These are phyloP conservation scores for Halocaridina rubra DNA, from an alignment of 2,888 invertebrate species.

Conservation along the genomic window DNA sequence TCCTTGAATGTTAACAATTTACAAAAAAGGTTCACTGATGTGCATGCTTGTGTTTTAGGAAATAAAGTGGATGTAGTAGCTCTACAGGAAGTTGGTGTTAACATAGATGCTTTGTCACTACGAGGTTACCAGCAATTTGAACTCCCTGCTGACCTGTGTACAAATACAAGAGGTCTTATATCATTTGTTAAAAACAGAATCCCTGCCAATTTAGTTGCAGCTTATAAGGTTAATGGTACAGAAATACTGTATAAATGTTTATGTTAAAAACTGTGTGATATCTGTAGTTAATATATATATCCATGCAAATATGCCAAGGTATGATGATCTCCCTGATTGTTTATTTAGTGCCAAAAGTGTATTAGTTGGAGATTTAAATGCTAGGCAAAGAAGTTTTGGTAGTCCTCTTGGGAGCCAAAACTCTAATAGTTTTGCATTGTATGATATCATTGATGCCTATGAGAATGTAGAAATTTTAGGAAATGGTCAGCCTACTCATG, in stretches of 20 bases:
- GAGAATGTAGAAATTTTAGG: background rate
- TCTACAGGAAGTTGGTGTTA: too few relatives aligned
- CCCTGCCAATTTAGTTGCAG: background rate
- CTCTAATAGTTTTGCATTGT: background rate
- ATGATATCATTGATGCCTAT: background rate
- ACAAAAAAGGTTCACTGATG: too few relatives aligned
- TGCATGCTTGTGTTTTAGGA: too few relatives aligned
- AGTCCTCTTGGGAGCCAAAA: background rate
- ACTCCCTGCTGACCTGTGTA: background rate
- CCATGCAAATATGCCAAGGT: background rate
- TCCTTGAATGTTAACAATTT: too few relatives aligned
- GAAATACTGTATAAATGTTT: background rate
- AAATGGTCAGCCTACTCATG: background rate
- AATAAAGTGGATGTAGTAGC: too few relatives aligned
- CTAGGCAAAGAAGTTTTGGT: background rate
- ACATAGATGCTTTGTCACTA: too few relatives aligned
- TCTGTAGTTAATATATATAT: background rate
- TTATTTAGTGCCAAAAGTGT: background rate
- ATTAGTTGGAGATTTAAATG: background rate
- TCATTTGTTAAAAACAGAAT: background rate
- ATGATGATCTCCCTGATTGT: background rate
- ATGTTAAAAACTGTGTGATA: background rate
- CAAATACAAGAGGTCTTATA: background rate
- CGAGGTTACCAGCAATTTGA: background rate
- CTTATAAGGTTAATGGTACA: background rate